phyloP scores from a whole-genome alignment of 1,140 invertebrate species.

The Ceratosolen solmsi region DNA sequence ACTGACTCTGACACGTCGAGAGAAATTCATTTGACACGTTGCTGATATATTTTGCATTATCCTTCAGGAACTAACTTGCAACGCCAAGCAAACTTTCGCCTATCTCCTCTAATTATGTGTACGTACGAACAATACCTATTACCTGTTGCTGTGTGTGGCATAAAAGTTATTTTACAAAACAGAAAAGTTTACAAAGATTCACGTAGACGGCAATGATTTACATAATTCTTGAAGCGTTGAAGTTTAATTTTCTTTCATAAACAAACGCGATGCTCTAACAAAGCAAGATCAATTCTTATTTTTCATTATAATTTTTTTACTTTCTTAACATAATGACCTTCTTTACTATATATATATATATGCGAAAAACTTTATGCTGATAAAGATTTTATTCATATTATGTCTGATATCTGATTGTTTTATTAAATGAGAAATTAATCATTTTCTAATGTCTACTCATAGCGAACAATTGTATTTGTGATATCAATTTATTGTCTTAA shows the following conservation, averaged over 20 bases:
- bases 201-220: neutral
- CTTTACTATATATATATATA: too few relatives aligned
- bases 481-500: too few relatives aligned
- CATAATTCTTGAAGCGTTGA: neutral
- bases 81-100: neutral
- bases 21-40: neutral
- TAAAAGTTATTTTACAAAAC: neutral
- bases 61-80: neutral
- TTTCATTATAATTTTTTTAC: too few relatives aligned
- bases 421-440: too few relatives aligned
- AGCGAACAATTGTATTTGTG: too few relatives aligned
- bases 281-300: slow-evolving; percentile 1
- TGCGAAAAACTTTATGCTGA: too few relatives aligned
- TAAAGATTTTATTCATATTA: too few relatives aligned
- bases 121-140: neutral
- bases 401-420: too few relatives aligned
- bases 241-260: neutral
- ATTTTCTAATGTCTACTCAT: too few relatives aligned
- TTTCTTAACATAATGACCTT: too few relatives aligned
- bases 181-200: neutral
- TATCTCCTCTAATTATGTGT: neutral
- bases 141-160: neutral
- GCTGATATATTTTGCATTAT: neutral
- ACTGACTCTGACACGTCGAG: neutral
- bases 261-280: neutral